These are phyloP conservation scores for Heliconius himera DNA, from an alignment of 1,140 invertebrate genomes.

Conservation along the genomic window DNA sequence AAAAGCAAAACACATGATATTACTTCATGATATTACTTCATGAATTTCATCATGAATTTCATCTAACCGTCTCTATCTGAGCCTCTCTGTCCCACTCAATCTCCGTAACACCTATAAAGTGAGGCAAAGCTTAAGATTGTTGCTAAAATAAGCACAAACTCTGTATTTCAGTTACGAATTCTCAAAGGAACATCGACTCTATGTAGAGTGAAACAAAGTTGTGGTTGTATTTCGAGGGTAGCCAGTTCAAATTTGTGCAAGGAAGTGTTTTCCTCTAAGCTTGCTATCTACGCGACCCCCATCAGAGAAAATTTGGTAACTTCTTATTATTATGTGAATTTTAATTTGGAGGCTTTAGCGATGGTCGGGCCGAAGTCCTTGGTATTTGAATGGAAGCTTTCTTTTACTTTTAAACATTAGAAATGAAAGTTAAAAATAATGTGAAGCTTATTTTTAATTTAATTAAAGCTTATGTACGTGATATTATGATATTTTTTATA, in stretches of 20 bases:
- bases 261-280: conserved; percentile 46
- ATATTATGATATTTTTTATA: background rate
- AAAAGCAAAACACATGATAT: conserved; percentile 24
- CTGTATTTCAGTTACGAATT: background rate
- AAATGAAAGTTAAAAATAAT: background rate
- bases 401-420: background rate
- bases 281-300: conserved; percentile 40
- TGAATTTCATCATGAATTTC: conserved; percentile 34
- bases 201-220: background rate
- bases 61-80: conserved; percentile 14
- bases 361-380: background rate
- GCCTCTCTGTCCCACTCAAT: conserved; percentile 46
- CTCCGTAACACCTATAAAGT: conserved; percentile 56
- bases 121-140: conserved; percentile 55
- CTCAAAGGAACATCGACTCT: background rate
- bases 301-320: conserved; percentile 4
- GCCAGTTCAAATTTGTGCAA: conserved; percentile 21
- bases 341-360: background rate
- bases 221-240: background rate
- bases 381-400: background rate
- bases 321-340: conserved; percentile 31
- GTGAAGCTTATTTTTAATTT: background rate
- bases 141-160: conserved; percentile 26
- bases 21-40: conserved; percentile 36
- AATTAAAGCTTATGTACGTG: background rate